These are phyloP conservation scores for Bembecia ichneumoniformis DNA, from an alignment of 2,888 invertebrate genomes.

Conservation along the genomic window DNA sequence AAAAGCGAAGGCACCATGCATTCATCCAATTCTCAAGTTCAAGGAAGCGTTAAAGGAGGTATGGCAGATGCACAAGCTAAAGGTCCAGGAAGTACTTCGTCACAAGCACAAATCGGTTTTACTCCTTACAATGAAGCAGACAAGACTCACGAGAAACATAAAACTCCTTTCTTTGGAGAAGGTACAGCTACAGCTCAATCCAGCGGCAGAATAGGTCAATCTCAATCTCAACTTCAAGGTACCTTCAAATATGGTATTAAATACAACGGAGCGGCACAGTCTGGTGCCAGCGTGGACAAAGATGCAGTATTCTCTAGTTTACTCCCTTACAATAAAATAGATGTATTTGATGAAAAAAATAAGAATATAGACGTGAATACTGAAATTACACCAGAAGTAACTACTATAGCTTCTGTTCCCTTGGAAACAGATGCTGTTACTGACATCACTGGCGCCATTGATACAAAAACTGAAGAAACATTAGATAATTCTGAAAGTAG, in stretches of 20 bases:
- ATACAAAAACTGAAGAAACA: slow-evolving; percentile 21
- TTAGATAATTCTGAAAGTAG: slow-evolving; percentile 29
- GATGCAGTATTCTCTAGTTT: slow-evolving; percentile 58
- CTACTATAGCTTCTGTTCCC: slow-evolving; percentile 14
- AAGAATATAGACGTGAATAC: slow-evolving; percentile 48
- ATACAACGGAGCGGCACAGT: slow-evolving; percentile 86
- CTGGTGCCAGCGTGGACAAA: slow-evolving; percentile 80
- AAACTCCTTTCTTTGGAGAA: slow-evolving; percentile 78
- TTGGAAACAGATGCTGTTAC: slow-evolving; percentile 16
- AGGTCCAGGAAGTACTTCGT: slow-evolving; percentile 87
- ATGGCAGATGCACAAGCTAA: slow-evolving; percentile 89
- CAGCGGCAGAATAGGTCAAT: slow-evolving; percentile 81
- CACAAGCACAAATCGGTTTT: slow-evolving; percentile 91
- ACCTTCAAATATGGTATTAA: slow-evolving; percentile 84
- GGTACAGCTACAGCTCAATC: slow-evolving; percentile 86
- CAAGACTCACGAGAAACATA: slow-evolving; percentile 56
- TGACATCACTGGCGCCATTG: slow-evolving; percentile 7
- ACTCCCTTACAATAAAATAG: slow-evolving; percentile 53
- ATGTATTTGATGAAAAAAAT: slow-evolving; percentile 52
- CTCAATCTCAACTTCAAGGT: slow-evolving; percentile 87
- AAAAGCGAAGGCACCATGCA: slow-evolving; percentile 83
- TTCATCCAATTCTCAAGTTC: slow-evolving; percentile 84
- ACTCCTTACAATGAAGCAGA: slow-evolving; percentile 79
- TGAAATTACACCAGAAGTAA: slow-evolving; percentile 16
- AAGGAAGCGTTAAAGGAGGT: slow-evolving; percentile 86